A percentile compares a stretch with the other conserved stretches of the same genome.
Conservation (phyloP, 2,888 invertebrate genomes). For the Dolichopus griseipennis region DNA sequence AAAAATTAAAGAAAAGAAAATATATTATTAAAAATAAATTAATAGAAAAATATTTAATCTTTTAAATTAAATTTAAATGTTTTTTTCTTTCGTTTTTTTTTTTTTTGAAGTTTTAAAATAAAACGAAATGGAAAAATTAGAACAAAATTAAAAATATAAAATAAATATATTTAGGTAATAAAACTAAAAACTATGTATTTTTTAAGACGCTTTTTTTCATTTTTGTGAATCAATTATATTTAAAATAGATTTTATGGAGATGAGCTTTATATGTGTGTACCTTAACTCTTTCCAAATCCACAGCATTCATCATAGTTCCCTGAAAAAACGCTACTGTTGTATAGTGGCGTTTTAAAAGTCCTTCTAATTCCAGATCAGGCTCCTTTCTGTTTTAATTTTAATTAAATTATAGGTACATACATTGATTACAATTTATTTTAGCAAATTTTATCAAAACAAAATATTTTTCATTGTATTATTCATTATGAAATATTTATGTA, state of each 20-base stretch:
- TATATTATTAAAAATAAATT: too few relatives aligned
- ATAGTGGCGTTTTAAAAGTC: conserved; percentile 99
- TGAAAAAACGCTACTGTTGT: conserved; percentile 99
- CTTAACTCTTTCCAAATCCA: conserved; percentile 99
- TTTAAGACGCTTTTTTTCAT: conserved; percentile 18
- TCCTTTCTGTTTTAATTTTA: conserved; percentile 69
- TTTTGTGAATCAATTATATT: conserved; percentile 17
- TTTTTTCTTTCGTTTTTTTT: too few relatives aligned
- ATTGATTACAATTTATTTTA: neutral
- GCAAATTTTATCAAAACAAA: too few relatives aligned
- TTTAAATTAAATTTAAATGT: too few relatives aligned
- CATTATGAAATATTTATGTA: too few relatives aligned
- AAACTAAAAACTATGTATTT: conserved; percentile 17
- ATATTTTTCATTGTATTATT: too few relatives aligned
- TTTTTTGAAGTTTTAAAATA: conserved; percentile 13
- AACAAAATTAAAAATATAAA: conserved; percentile 6
- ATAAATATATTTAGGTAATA: too few relatives aligned
- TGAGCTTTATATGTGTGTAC: conserved; percentile 53
- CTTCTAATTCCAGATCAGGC: conserved; percentile 99
- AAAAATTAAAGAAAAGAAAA: too few relatives aligned
- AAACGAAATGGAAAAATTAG: conserved; percentile 10
- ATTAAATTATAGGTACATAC: conserved; percentile 16
- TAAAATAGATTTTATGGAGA: conserved; percentile 7
- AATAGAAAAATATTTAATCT: too few relatives aligned
- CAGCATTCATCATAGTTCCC: conserved; percentile 99